These are phyloP conservation scores for Aegotheles bennettii DNA, from an alignment of 2,113 vertebrate genomes.

Conservation along the genomic window DNA sequence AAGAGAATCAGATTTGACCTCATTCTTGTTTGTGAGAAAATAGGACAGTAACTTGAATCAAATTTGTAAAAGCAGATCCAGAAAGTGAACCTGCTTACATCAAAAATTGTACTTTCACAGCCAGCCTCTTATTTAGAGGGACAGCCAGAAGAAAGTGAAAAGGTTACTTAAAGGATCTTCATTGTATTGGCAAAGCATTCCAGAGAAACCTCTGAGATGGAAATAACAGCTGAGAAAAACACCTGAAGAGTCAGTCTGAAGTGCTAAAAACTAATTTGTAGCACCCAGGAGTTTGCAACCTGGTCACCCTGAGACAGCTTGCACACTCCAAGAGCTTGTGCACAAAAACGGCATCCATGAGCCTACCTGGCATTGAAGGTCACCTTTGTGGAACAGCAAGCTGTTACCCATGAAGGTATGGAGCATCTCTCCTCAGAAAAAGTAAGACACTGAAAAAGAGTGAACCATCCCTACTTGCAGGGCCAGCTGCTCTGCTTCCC, in stretches of 20 bases:
- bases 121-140: not conserved
- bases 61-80: not conserved
- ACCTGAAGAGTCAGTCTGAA: not conserved
- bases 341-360: accelerated
- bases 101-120: not conserved
- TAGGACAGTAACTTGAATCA: not conserved
- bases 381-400: not conserved
- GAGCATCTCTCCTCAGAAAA: not conserved
- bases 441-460: not conserved
- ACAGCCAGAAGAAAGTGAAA: not conserved
- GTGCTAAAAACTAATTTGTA: slow-evolving; percentile 40
- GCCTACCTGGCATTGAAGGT: not conserved
- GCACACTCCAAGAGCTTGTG: not conserved
- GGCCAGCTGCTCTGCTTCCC: not conserved
- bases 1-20: not conserved
- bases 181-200: not conserved
- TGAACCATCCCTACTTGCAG: not conserved
- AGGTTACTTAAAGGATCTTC: not conserved
- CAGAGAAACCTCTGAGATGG: not conserved
- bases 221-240: not conserved
- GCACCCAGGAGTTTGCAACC: not conserved
- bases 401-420: not conserved
- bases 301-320: not conserved
- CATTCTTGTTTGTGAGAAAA: not conserved
- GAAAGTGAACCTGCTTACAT: not conserved